Base-by-base conservation (phyloP, 2,888 invertebrate genomes). In the Andrena bicolor region DNA sequence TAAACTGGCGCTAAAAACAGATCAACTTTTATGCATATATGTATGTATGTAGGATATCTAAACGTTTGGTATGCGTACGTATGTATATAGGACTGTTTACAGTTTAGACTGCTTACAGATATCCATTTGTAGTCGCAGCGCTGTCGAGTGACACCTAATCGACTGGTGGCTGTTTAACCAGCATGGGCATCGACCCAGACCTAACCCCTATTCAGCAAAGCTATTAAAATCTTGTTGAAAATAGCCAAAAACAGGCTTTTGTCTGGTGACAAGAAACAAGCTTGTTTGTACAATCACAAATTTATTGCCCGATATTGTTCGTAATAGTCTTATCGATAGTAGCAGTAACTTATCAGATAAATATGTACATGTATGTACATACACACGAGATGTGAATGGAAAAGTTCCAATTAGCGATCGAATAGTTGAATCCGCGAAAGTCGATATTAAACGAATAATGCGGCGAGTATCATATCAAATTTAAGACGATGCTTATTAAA, bases 251-350 rank as follows among this genome's bases (percentile, higher is more conserved):
- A 63, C 32, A 2, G 28, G 58, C 53, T 41, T 41, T 41, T 41
- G 23, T 73, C 23, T 49, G 20, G 26, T 58, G 49, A 32, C 51
- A 63, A 77, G 68, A 72, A 60, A 75, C 64, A 53, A 71, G 53
- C 51, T 58, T 66, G 20, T 79, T 66, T 66, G 20, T 79, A 68
- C 51, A 79, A 74, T 64, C 65, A 83, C 48, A 60, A 80, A 78
- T 80, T 83, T 76, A 73, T 83, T 83, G 30, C 76, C 65, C 41
- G 51, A 68, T 70, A 53, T 70, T 80, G 53, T 16, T 78, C 61
- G 70, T 51, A 80, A 58, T 65, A 66, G 53, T 61, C 65, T 73
- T 35, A 66, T 76, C 56, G 75, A 74, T 83, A 78, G 74, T 80
- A 80, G 63, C 74, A 80, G 35, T 80, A 61, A 13, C 48, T 56